Evolutionary conservation across 2,113 vertebrate genomes (phyloP).

Genomic region (Grammomys dolichurus): DNA sequence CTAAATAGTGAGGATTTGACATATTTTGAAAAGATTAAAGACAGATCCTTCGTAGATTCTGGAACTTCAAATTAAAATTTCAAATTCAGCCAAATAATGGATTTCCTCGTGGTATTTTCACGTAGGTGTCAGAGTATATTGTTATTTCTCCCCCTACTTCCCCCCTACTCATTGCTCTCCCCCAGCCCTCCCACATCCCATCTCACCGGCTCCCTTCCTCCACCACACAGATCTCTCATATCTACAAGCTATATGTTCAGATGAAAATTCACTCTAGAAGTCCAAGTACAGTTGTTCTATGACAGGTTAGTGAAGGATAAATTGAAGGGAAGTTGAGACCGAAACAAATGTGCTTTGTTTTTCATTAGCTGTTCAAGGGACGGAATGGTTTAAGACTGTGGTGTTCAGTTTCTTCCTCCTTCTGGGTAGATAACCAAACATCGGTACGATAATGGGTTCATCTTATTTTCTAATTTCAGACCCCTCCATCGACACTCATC

Average conservation of each 20-base stretch:
- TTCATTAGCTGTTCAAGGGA: background rate
- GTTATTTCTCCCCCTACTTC: background rate
- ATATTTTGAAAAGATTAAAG: background rate
- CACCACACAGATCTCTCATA: background rate
- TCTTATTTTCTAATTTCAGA: constrained; percentile 37
- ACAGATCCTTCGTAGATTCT: background rate
- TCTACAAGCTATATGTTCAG: background rate
- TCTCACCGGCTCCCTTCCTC: no score
- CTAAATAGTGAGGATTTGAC: background rate
- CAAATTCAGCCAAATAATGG: background rate
- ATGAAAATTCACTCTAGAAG: background rate
- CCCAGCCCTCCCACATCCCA: no score
- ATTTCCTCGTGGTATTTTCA: background rate
- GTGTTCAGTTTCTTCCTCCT: background rate
- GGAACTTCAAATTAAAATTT: background rate
- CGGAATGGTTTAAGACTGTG: constrained; percentile 4
- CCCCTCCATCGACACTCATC: constrained; percentile 27
- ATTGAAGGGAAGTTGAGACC: background rate
- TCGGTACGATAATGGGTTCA: background rate
- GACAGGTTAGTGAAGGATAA: background rate
- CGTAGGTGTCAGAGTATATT: no score
- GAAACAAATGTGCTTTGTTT: background rate
- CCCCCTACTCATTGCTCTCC: no score
- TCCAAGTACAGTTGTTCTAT: background rate
- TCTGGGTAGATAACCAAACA: background rate